A percentile compares a stretch with the other conserved stretches of the same genome.
Conservation (phyloP, 2,888 invertebrate species). For the Cheilosia urbana region DNA sequence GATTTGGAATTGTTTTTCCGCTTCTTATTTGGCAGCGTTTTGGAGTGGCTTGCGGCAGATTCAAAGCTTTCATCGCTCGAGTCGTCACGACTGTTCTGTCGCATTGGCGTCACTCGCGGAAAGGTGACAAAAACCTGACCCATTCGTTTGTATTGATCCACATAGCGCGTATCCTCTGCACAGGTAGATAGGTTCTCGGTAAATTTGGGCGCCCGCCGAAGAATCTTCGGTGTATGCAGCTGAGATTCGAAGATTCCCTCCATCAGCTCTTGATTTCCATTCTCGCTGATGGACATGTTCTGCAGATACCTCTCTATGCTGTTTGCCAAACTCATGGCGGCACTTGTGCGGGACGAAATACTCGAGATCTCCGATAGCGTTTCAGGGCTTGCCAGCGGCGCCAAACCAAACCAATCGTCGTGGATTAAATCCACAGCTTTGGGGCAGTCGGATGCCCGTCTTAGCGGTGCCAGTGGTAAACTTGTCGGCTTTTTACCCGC, state of each 20-base stretch:
- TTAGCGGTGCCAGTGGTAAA: conserved; percentile 79
- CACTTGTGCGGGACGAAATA: conserved; percentile 88
- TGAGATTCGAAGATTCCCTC: conserved; percentile 84
- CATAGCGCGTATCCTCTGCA: conserved; percentile 87
- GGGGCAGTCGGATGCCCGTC: conserved; percentile 80
- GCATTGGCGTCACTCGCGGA: conserved; percentile 80
- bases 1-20: conserved; percentile 84
- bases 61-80: conserved; percentile 84
- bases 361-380: conserved; percentile 92
- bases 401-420: conserved; percentile 88
- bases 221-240: conserved; percentile 85
- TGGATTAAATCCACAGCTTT: conserved; percentile 85
- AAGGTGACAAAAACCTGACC: conserved; percentile 84
- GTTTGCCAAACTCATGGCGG: conserved; percentile 84
- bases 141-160: conserved; percentile 85
- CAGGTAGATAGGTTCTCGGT: conserved; percentile 87
- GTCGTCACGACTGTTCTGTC: conserved; percentile 80
- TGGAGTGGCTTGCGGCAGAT: conserved; percentile 83
- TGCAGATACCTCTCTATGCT: conserved; percentile 83
- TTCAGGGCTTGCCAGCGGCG: conserved; percentile 93
- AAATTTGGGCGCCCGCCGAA: conserved; percentile 88
- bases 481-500: conserved; percentile 79
- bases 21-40: conserved; percentile 61
- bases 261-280: conserved; percentile 79
- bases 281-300: conserved; percentile 78